phyloP scores from a whole-genome alignment of 2,888 invertebrate species.

The Vanessa cardui region DNA sequence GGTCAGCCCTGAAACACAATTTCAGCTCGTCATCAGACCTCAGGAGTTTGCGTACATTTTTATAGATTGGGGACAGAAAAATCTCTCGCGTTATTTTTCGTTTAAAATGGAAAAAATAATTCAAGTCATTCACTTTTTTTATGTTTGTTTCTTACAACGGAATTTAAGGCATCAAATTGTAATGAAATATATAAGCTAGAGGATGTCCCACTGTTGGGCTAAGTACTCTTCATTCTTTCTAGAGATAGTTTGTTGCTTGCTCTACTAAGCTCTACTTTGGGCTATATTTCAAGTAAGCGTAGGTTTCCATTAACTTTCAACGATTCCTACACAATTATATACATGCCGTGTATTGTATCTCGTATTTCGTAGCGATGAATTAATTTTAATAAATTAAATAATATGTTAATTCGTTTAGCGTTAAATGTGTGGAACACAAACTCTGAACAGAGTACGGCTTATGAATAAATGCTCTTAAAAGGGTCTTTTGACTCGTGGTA shows the following conservation, averaged over 20 bases:
- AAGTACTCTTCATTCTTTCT: no score
- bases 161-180: no score
- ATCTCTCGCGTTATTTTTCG: conserved; percentile 3
- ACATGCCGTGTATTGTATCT: no score
- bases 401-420: not conserved
- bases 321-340: no score
- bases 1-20: conserved; percentile 9
- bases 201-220: no score
- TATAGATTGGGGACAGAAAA: conserved; percentile 18
- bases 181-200: no score
- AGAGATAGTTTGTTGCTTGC: no score
- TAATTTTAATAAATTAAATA: not conserved
- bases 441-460: conserved; percentile 1
- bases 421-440: conserved; percentile 4
- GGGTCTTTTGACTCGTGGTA: conserved; percentile 26
- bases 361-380: no score
- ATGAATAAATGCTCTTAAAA: conserved; percentile 29
- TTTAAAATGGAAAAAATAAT: conserved; percentile 6
- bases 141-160: no score
- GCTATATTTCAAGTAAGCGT: no score
- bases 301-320: no score
- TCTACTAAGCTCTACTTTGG: no score
- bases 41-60: conserved; percentile 24
- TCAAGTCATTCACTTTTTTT: not conserved
- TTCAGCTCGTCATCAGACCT: conserved; percentile 37